Evolutionary conservation across 2,113 vertebrate genomes (phyloP).

Genomic region (Paradisaea rubra): DNA sequence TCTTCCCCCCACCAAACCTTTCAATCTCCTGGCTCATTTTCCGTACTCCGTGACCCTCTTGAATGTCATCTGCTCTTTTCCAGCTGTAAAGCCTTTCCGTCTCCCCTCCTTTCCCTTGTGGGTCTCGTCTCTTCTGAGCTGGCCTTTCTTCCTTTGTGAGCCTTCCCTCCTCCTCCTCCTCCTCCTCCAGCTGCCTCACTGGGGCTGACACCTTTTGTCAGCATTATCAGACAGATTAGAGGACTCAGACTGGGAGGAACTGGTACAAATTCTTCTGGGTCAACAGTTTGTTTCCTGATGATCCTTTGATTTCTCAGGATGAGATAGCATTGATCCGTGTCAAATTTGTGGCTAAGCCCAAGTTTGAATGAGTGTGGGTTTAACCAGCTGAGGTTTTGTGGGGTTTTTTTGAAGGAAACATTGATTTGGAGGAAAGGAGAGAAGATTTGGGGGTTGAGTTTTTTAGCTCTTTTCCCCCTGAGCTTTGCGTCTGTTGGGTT

Average conservation of each 20-base stretch:
- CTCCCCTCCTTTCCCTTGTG: not conserved
- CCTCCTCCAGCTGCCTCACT: conserved; percentile 37
- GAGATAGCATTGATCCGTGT: conserved; percentile 78
- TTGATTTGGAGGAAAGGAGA: not conserved
- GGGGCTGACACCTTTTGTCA: conserved; percentile 79
- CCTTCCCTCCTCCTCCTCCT: not conserved
- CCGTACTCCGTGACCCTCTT: not conserved
- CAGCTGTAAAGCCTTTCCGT: not conserved
- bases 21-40: conserved; percentile 12
- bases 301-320: conserved; percentile 84
- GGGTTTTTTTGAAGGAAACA: not conserved
- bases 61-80: not conserved
- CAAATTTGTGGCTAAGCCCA: not conserved
- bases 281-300: conserved; percentile 78
- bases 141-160: conserved; percentile 17
- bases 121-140: conserved; percentile 2
- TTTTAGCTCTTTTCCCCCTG: not conserved
- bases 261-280: conserved; percentile 84
- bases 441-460: not conserved
- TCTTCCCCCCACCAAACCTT: not conserved
- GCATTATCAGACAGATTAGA: conserved; percentile 70
- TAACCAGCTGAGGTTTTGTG: not conserved
- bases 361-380: not conserved
- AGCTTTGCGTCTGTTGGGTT: not conserved
- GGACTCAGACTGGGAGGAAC: conserved; percentile 68